A percentile compares a stretch with the other conserved stretches of the same genome.
These are phyloP conservation scores for Caenorhabditis wallacei DNA, from an alignment of 2,888 invertebrate genomes.

Conservation along the genomic window DNA sequence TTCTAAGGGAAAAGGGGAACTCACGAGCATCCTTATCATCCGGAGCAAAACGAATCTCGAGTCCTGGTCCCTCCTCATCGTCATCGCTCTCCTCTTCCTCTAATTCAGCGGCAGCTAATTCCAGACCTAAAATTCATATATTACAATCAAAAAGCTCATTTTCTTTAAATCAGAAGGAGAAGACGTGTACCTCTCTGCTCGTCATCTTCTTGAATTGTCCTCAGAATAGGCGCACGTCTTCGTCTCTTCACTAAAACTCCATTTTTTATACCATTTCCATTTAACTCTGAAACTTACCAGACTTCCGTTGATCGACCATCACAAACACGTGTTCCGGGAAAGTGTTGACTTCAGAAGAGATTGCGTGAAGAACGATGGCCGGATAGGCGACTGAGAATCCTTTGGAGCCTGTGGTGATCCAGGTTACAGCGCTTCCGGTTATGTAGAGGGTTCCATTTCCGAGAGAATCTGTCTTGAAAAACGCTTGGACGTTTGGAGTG, in stretches of 20 bases:
- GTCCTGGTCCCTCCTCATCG: slow-evolving; percentile 69
- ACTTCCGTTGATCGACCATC: slow-evolving; percentile 87
- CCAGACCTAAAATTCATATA: slow-evolving; percentile 68
- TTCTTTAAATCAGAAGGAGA: slow-evolving; percentile 18
- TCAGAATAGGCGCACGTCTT: slow-evolving; percentile 65
- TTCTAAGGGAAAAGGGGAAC: background rate
- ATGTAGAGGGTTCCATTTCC: slow-evolving; percentile 78
- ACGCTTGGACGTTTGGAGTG: slow-evolving; percentile 76
- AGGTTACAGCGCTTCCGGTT: slow-evolving; percentile 73
- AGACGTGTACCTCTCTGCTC: slow-evolving; percentile 64
- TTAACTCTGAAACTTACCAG: slow-evolving; percentile 65
- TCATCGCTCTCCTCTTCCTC: slow-evolving; percentile 63
- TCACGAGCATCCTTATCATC: slow-evolving; percentile 72
- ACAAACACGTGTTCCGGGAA: slow-evolving; percentile 89
- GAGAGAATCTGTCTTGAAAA: slow-evolving; percentile 68
- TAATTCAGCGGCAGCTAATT: slow-evolving; percentile 68
- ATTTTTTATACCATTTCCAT: background rate
- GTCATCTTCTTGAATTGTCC: slow-evolving; percentile 70
- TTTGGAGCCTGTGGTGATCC: slow-evolving; percentile 63
- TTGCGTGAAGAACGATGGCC: slow-evolving; percentile 89
- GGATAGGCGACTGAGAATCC: slow-evolving; percentile 89
- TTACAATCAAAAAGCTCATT: background rate
- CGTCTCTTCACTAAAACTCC: slow-evolving; percentile 57
- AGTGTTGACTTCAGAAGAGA: slow-evolving; percentile 87
- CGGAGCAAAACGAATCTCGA: slow-evolving; percentile 77